Conservation (phyloP, 2,797 vertebrate genomes). For the Helicolenus hilgendorfi region DNA sequence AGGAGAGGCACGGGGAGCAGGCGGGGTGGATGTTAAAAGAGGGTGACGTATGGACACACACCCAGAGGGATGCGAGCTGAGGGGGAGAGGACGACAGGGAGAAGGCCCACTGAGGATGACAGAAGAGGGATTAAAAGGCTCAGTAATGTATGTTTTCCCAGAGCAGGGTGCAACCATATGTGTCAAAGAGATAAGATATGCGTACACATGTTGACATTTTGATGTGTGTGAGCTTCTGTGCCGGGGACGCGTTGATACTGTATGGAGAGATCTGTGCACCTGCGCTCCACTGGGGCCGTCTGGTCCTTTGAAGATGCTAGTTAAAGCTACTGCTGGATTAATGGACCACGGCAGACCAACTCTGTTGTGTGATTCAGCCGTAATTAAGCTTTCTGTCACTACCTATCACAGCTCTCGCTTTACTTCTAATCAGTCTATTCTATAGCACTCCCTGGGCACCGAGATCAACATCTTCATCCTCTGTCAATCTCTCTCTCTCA, state of each 20-base stretch:
- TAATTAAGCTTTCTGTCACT: constrained; percentile 77
- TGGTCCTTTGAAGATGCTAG: constrained; percentile 6
- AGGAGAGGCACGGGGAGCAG: neutral
- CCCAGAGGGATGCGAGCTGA: constrained; percentile 2
- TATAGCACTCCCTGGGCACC: constrained; percentile 32
- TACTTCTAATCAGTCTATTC: constrained; percentile 54
- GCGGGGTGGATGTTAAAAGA: neutral
- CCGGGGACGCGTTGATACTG: neutral
- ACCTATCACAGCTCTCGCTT: constrained; percentile 50
- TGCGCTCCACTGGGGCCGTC: neutral
- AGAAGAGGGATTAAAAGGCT: constrained; percentile 43
- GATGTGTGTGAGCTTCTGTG: constrained; percentile 8
- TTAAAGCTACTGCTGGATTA: constrained; percentile 42
- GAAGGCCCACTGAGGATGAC: neutral
- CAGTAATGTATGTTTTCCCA: constrained; percentile 28
- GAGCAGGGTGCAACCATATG: constrained; percentile 28
- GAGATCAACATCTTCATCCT: constrained; percentile 52
- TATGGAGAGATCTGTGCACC: constrained; percentile 19
- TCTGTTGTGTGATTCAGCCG: constrained; percentile 38
- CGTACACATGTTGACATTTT: constrained; percentile 35
- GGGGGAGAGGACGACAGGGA: neutral
- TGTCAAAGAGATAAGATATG: constrained; percentile 46
- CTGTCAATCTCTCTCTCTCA: neutral
- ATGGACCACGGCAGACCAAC: constrained; percentile 61
- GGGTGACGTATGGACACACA: constrained; percentile 1